Base-by-base conservation (phyloP, 2,113 vertebrate genomes). In the Eurypyga helias region DNA sequence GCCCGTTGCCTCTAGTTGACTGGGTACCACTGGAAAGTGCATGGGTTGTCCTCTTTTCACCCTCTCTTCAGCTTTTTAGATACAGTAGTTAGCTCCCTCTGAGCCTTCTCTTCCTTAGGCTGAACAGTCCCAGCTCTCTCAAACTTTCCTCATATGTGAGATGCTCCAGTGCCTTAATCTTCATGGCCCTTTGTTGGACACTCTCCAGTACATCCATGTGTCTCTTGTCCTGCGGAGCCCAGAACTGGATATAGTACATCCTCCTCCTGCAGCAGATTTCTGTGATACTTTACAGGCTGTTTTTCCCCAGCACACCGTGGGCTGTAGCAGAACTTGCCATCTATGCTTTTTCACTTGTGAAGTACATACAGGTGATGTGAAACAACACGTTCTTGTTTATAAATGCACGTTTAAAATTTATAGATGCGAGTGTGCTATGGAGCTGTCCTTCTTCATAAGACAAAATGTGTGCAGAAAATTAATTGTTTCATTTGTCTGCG, bases 111-210 rank as follows among this genome's bases (percentile, higher is more conserved):
- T 49, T 77, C 25, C 21, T 6, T 28, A 19, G 21, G 4, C 8
- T 51, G 7, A 28, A 29, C 16, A 52, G 5, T 17, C 18, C 28
- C 70, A 46, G 18, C 17, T 64, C 65, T 70, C 55, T 36, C 41
- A 28, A 19, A 9, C n/a, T 69, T 64, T 72, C 33, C 45, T 46
- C 2, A 5, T 13, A 18, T 5, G 26, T 9, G n/a, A 69, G 72
- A 28, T 51, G 58, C 43, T 55, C 25, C 34, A 26, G 17, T 7
- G 24, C 41, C 29, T 77, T 18, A 17, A 33, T 36, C 11, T 55
- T 24, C 1, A 0, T 20, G 28, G 38, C 7, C 16, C 43, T 46
- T 62, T 1, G 0, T 1, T 60, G 51, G 14, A 20, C 65, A n/a
- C 20, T 55, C 34, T 46, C 58, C 57, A 34, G 3, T 20, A 8